Evolutionary conservation across 1,140 invertebrate species (phyloP).

Genomic region (Caenorhabditis elegans): WBcel235 BX284606.5:2757001-2757500

Average conservation of each 20-base stretch:
- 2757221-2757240: no score
- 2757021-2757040: no score
- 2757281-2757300: slow-evolving; percentile 12
- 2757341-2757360: slow-evolving; percentile 8
- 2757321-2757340: neutral
- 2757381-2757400: neutral
- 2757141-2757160: no score
- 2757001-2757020: no score
- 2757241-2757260: neutral
- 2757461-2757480: slow-evolving; percentile 25
- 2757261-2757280: neutral
- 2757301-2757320: slow-evolving; percentile 8
- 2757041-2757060: neutral
- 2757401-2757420: neutral
- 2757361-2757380: neutral
- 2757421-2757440: slow-evolving; percentile 8
- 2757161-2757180: no score
- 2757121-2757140: no score
- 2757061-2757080: neutral
- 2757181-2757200: no score
- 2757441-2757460: slow-evolving; percentile 24
- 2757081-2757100: slow-evolving; percentile 1
- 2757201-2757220: no score
- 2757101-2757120: slow-evolving; percentile 5
- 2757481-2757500: slow-evolving; percentile 28